Evolutionary conservation across 2,797 vertebrate species (phyloP), one percentile per base, ranked within the genome.

Genomic region (Myotis myotis): DNA sequence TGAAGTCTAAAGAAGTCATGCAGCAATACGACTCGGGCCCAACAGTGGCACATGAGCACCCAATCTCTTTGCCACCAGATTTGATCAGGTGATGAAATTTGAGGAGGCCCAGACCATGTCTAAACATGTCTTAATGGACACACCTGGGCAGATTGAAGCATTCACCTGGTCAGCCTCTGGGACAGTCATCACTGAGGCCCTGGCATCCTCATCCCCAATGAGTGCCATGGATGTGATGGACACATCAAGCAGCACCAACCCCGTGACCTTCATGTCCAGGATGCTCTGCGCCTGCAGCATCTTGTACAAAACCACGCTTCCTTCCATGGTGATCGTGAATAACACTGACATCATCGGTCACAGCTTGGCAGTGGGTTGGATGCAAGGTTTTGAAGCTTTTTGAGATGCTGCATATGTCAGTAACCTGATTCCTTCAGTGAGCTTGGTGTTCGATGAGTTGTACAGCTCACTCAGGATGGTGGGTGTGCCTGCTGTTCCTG

Each of bases 281-380:
- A 99, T 99, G 99, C 98, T 99, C 3, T 99, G 99, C 51, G 99
- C 99, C 96, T 99, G 99, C 99, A 99, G 99, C 95, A 99, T 99
- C 97, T 99, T 99, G 91, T 99, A 99, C 97, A 99, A 99, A 98
- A 99, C 99, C 85, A 99, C 99, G 97, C 98, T 99, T 33, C 99
- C 99, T 87, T 99, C 99, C 98, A 99, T 99, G 51, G 98, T 99
- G 4, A 99, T 98, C 96, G 99, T 99, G 99, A 99, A 99, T 98
- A 99, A 99, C 98, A 99, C 99, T 0, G 99, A 99, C 97, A 99
- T 99, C 96, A 99, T 99, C 8, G 99, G 99, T 96, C 99, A 99
- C 98, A 99, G 99, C 96, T 99, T 99, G 47, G 99, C 99, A 0
- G 98, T 99, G 97, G 99, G 99, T 96, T 99, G 99, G 99, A 99